Evolutionary conservation across 2,888 invertebrate species (phyloP).

Genomic region (Idaea biselata): DNA sequence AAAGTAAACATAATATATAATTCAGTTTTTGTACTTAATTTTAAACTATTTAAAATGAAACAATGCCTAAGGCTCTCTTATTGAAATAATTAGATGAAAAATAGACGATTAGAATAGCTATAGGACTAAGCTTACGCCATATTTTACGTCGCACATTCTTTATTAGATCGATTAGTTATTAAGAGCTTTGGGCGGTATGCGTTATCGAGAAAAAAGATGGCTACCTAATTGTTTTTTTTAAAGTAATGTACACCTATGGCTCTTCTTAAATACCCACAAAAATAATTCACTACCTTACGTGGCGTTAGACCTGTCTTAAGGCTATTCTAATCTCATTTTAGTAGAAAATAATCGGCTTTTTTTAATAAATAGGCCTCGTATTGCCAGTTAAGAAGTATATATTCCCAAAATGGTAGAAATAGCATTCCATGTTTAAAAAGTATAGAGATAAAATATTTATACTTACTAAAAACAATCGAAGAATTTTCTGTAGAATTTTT

Average conservation of each 20-base stretch:
- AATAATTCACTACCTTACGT: too few species aligned
- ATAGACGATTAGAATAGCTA: background rate
- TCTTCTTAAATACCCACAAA: too few species aligned
- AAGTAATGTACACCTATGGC: too few species aligned
- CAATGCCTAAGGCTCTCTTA: conserved; percentile 31
- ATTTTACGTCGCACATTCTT: background rate
- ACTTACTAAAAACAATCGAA: background rate
- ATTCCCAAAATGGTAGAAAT: background rate
- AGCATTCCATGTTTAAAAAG: background rate
- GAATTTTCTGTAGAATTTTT: background rate
- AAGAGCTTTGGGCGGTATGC: too few species aligned
- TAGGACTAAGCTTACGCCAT: background rate
- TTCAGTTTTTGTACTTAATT: conserved; percentile 33
- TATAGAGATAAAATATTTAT: background rate
- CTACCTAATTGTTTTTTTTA: too few species aligned
- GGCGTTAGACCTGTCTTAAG: background rate
- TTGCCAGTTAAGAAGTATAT: background rate
- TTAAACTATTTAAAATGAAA: conserved; percentile 19
- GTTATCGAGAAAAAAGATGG: too few species aligned
- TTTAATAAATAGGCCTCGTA: background rate
- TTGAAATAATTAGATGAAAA: background rate
- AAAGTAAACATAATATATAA: conserved; percentile 18
- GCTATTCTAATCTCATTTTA: background rate
- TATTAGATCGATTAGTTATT: too few species aligned
- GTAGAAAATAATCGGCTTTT: background rate